Evolutionary conservation across 2,888 invertebrate genomes (phyloP).

Genomic region (Nomada flava): DNA sequence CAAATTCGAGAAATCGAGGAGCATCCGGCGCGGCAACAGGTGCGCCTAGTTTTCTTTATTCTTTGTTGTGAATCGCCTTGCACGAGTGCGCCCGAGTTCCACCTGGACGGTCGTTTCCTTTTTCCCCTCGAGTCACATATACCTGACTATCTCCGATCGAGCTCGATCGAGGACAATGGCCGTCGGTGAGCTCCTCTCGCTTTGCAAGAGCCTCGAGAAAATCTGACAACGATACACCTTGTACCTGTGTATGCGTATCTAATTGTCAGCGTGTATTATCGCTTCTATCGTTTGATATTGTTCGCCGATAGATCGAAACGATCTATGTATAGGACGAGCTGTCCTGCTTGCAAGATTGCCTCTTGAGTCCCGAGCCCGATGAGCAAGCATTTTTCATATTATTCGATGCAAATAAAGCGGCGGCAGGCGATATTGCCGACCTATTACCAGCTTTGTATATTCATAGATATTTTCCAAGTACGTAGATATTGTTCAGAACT

Average conservation of each 20-base stretch:
- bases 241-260: background rate
- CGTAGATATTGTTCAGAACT: background rate
- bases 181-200: constrained; percentile 47
- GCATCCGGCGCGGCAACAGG: constrained; percentile 59
- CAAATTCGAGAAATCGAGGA: constrained; percentile 49
- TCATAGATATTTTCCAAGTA: background rate
- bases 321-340: background rate
- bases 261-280: constrained; percentile 11
- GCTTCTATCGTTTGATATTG: background rate
- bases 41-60: constrained; percentile 66
- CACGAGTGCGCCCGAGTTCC: constrained; percentile 67
- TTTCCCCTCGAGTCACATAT: constrained; percentile 62
- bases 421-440: background rate
- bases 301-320: background rate
- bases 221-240: constrained; percentile 19
- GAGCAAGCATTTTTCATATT: background rate
- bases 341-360: background rate
- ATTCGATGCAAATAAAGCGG: background rate
- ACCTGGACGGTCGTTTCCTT: constrained; percentile 70
- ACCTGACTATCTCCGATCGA: constrained; percentile 67
- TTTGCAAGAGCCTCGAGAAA: constrained; percentile 38
- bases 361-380: background rate
- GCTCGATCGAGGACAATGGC: constrained; percentile 69
- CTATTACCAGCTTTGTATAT: background rate
- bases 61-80: constrained; percentile 67